Conservation (phyloP, 2,888 invertebrate genomes). For the Cerastis rubricosa region DNA sequence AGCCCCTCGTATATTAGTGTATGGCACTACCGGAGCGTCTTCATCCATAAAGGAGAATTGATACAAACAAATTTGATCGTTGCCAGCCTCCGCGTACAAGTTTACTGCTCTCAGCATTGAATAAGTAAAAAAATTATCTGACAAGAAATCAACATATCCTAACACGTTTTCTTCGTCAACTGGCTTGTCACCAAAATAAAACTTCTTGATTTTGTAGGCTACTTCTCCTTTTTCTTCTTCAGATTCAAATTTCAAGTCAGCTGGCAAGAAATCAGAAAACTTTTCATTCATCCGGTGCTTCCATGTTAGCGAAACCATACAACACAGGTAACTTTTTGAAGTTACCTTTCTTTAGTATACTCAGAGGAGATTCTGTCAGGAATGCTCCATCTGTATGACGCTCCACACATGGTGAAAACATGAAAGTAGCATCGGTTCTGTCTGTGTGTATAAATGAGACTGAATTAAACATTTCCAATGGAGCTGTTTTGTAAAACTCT, state of each 20-base stretch:
- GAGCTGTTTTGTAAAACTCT: constrained; percentile 73
- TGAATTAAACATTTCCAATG: constrained; percentile 42
- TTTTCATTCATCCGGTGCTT: constrained; percentile 74
- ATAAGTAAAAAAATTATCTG: constrained; percentile 69
- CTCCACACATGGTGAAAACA: constrained; percentile 65
- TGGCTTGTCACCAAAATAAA: constrained; percentile 71
- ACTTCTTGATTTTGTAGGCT: constrained; percentile 69
- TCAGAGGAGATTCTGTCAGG: constrained; percentile 72
- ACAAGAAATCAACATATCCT: constrained; percentile 70
- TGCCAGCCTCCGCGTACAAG: constrained; percentile 71
- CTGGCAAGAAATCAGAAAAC: constrained; percentile 79
- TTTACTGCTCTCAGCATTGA: constrained; percentile 68
- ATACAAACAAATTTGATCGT: constrained; percentile 76
- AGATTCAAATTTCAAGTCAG: constrained; percentile 73
- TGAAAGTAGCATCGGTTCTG: constrained; percentile 61
- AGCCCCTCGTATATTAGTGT: constrained; percentile 69
- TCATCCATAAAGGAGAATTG: constrained; percentile 75
- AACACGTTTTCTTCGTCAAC: constrained; percentile 66
- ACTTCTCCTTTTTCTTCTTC: constrained; percentile 70
- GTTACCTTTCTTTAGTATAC: constrained; percentile 70
- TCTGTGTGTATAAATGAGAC: constrained; percentile 62
- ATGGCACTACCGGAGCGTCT: constrained; percentile 59
- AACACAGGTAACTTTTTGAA: constrained; percentile 10
- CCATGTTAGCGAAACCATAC: constrained; percentile 66
- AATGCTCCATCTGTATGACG: constrained; percentile 66